phyloP scores from a whole-genome alignment of 2,113 vertebrate species.

The Cyphomyrus discorhynchus region DNA sequence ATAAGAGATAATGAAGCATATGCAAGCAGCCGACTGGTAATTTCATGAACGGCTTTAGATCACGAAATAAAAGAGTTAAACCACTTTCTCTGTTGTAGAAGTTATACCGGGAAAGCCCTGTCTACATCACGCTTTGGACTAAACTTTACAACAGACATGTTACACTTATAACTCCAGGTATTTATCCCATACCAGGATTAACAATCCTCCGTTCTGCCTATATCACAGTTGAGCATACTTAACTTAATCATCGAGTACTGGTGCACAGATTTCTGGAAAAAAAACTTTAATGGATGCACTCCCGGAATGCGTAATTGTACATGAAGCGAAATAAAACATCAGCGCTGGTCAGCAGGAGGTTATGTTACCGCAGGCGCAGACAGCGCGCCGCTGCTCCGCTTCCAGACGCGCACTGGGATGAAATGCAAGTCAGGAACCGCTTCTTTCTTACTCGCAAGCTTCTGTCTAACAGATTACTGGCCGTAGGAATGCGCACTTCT shows the following conservation, averaged over 20 bases:
- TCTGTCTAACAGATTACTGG: not conserved
- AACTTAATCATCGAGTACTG: not conserved
- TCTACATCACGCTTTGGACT: not conserved
- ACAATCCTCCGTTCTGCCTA: not conserved
- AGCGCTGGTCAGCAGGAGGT: not conserved
- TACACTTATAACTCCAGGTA: slow-evolving; percentile 5
- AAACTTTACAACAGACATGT: slow-evolving; percentile 6
- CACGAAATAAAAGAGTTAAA: not conserved
- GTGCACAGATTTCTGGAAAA: not conserved
- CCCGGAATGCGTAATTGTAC: slow-evolving; percentile 46
- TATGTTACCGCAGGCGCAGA: slow-evolving; percentile 29
- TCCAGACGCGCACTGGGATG: not conserved
- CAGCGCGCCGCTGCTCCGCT: slow-evolving; percentile 22
- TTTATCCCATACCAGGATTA: not conserved
- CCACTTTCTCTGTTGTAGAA: not conserved
- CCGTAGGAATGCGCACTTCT: not conserved
- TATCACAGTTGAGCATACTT: not conserved
- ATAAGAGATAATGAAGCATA: not conserved
- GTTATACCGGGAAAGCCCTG: not conserved
- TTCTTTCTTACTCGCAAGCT: not conserved
- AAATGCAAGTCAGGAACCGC: not conserved
- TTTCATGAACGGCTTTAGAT: not conserved
- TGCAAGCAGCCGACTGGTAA: not conserved
- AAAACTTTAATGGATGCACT: slow-evolving; percentile 27
- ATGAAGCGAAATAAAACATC: slow-evolving; percentile 41